Evolutionary conservation across 2,113 vertebrate species (phyloP), one percentile per base, ranked within the genome.

Genomic region (Oceanites oceanicus): DNA sequence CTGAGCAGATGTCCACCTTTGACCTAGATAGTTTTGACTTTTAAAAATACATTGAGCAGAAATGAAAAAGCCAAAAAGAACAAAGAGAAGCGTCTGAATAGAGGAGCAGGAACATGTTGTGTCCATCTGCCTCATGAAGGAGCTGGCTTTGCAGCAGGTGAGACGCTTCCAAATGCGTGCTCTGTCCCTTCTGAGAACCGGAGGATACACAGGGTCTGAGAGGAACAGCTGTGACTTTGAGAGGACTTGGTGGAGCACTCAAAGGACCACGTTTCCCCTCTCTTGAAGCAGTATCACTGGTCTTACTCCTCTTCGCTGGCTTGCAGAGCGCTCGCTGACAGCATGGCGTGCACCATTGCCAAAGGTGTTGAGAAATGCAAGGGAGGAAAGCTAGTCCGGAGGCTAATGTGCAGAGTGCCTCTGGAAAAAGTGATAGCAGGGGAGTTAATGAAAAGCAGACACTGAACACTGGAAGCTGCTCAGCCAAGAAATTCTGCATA

Each of bases 361-460:
- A 65, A 5, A 81, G 88, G 86, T 22, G 70, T 42, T 1, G 15
- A 75, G 66, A 40, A 45, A 23, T 3, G 18, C 6, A 10, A 2
- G 27, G 72, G 72, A 45, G 76, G 66, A 50, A 10, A 40, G 56
- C 58, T 34, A 9, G 23, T 44, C 79, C 50, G 83, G 44, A 55
- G 86, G 79, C 40, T 53, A 4, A 14, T 1, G 58, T 81, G 76
- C 87, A 4, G n/a, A 65, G 83, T 1, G 67, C 65, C n/a, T 32
- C 53, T 90, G 95, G 96, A 95, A 97, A 94, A 91, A 83, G 56
- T 83, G 95, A 96, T 89, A 79, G 94, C 74, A 30, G 82, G 59
- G 16, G 85, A 91, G 81, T 65, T 95, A 88, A 97, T 96, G 94
- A 58, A 82, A 96, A 97, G 59, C 97, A 97, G 97, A 84, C 61